A percentile compares a stretch with the other conserved stretches of the same genome.
Conservation (phyloP, 2,888 invertebrate genomes). For the Lasioglossum vierecki region DNA sequence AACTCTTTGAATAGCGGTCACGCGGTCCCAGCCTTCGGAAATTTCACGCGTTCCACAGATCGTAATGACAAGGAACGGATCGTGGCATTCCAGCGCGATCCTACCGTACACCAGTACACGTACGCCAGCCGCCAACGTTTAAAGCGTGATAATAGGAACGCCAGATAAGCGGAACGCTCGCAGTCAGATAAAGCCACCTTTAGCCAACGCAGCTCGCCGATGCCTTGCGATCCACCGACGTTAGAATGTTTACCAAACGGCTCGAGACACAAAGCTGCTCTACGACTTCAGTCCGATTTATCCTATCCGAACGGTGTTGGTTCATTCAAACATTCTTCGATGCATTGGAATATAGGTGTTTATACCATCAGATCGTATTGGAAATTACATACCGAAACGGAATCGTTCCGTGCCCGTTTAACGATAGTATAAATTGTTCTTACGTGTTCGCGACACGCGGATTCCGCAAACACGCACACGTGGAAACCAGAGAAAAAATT, state of each 20-base stretch:
- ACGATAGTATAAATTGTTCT: too few species aligned
- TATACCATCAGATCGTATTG: background rate
- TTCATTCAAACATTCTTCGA: background rate
- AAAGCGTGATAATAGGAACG: conserved; percentile 20
- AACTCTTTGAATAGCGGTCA: conserved; percentile 6
- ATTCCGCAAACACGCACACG: conserved; percentile 33
- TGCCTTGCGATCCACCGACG: background rate
- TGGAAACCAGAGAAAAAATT: conserved; percentile 14
- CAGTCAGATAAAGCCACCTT: conserved; percentile 22
- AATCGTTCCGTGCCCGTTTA: too few species aligned
- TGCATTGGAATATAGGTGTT: background rate
- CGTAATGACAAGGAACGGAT: background rate
- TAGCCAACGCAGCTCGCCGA: background rate
- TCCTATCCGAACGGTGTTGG: background rate
- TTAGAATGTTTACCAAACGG: conserved; percentile 29
- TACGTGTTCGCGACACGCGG: background rate
- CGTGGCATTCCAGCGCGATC: background rate
- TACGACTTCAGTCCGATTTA: background rate
- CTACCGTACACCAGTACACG: background rate
- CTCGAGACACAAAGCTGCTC: background rate
- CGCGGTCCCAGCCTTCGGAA: conserved; percentile 4
- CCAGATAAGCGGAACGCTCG: conserved; percentile 35
- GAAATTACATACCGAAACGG: too few species aligned
- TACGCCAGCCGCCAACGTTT: background rate
- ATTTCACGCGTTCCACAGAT: background rate